Base-by-base conservation (phyloP, 23 tunicate genomes). In the Ascidia mentula region DNA sequence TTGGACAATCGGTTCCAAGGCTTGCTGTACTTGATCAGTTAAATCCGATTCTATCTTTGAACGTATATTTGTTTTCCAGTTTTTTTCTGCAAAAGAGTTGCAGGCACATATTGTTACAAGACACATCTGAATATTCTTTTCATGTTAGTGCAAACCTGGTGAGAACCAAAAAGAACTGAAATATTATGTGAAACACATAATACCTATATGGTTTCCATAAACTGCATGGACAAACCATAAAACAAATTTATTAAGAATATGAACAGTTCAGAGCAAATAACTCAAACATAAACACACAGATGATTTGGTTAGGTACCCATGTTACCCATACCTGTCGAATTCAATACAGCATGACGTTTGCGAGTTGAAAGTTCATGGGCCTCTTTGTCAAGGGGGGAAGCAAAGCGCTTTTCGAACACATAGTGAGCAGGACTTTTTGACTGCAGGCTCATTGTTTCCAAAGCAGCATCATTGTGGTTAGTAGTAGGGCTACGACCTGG, bases 21-120 rank as follows among this genome's bases (percentile, higher is more conserved):
- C 97, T 72, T 91, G 84, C 32, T 82, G 83, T n/a, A 91, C 97
- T 86, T 91, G 97, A 59, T 73, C 75, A 34, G 85, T 36, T 2
- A 91, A 75, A 72, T 91, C 97, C 15, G 79, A n/a, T 77, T 91
- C 97, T 18, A 91, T 91, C 77, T 86, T 82, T 71, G 61, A 28
- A 13, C 90, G 87, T 8, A 91, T 69, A 53, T 76, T 82, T 4
- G 72, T 31, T 46, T 86, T 91, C 97, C 97, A 91, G 73, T 78
- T 80, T 36, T 91, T 82, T 72, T 91, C 97, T 86, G 74, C 71
- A 53, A 53, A 53, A 26, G 24, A 53, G 24, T 6, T n/a, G n/a
- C n/a, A n/a, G n/a, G n/a, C n/a, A n/a, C n/a, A n/a, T n/a, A n/a
- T n/a, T n/a, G n/a, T n/a, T n/a, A n/a, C n/a, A n/a, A n/a, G n/a